Evolutionary conservation across 2,113 vertebrate species (phyloP), one percentile per base, ranked within the genome.

Genomic region (Climacteris rufus): DNA sequence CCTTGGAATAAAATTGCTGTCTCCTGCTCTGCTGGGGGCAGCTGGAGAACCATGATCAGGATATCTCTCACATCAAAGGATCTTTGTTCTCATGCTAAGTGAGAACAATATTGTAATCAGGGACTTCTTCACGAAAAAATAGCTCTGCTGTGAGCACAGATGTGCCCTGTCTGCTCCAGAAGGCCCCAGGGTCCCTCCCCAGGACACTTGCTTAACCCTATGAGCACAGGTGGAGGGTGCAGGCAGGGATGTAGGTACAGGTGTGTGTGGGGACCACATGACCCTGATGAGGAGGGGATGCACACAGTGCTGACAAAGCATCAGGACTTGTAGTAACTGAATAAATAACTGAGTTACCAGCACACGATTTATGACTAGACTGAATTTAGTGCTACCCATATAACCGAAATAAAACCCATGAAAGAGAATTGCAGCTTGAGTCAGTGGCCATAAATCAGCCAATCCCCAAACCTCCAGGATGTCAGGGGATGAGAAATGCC

Each of bases 381-480:
- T 90, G 91, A 86, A 88, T 81, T 92, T 82, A 92, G 68, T 95
- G 79, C 83, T 89, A 40, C 94, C 71, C 28, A 0, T 63, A 37
- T 61, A 74, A 47, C 71, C 84, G 86, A 94, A 93, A 85, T 69
- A 82, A 94, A 94, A 65, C 19, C 61, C 64, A 54, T 54, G 65
- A 76, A 95, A 84, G 60, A 90, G 52, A 86, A 77, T 72, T 92
- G 49, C 35, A 75, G 40, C 65, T 83, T n/a, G 72, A 96, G 87
- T 60, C 75, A 86, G 56, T 42, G 59, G 39, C 88, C 0, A 0
- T 86, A 97, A 94, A 96, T 95, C 88, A 94, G 57, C 35, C 2
- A 5, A 86, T 86, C 35, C 77, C 89, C 81, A 72, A 31, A 91
- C 45, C 76, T 96, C 68, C 61, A 54, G 66, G 47, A 74, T 1